Evolutionary conservation across 1,140 invertebrate species (phyloP), one percentile per base, ranked within the genome.

Genomic region (Cydia pomonella): DNA sequence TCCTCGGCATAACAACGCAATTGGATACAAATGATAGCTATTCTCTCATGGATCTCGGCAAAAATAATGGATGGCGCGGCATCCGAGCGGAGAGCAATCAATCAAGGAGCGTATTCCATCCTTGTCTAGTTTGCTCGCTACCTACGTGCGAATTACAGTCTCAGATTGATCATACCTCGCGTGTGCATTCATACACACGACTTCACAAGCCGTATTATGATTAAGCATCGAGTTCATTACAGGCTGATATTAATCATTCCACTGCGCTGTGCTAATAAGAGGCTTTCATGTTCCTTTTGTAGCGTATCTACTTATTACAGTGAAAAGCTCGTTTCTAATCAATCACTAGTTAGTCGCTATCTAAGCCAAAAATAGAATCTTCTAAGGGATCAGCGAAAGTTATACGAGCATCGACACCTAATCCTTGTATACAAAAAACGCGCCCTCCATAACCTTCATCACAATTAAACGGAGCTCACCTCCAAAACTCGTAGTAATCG

Each of bases 401-500:
- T 23, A 0, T 23, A n/a, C 16, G 13, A 13, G 27, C 16, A 66
- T 33, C 25, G n/a, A 33, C 27, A 66, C 23, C 23, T 69, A 38
- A 69, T 69, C 64, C 33, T 21, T 12, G 9, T 33, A 6, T 38
- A 38, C 21, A 38, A 69, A 38, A 69, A 69, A 41, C 7, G 29
- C 29, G 16, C n/a, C 64, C 63, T 66, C 27, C n/a, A 13, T 69
- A n/a, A 69, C 63, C 63, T 66, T 66, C 16, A 29, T 69, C n/a
- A 73, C 27, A 38, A 23, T 73, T 73, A 53, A 62, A 62, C 25
- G 7, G 33, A 62, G 27, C 27, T 27, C 29, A 73, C 73, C 73
- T 73, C 50, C 50, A 27, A 62, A 73, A 73, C 27, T 73, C 29
- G 29, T 44, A 53, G 79, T 86, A 86, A 89, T 87, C 83, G 85